A percentile compares a stretch with the other conserved stretches of the same genome.
Evolutionary conservation across 2,888 invertebrate genomes (phyloP).

Genomic region (Nomada hirtipes): DNA sequence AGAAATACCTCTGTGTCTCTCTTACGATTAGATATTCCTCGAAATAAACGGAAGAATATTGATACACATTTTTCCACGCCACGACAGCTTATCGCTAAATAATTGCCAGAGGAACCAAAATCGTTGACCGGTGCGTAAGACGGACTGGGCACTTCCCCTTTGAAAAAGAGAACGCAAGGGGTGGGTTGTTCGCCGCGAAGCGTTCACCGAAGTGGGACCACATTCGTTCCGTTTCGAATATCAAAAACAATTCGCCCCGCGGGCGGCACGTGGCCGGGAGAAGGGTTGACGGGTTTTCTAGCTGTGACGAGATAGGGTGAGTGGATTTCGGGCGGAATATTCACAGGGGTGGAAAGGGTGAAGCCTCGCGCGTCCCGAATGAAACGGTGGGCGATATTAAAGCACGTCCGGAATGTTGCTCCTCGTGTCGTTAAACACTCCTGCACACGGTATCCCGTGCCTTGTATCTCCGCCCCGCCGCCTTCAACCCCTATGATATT

Average conservation of each 20-base stretch:
- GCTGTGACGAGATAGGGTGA: slow-evolving; percentile 43
- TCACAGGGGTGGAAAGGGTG: slow-evolving; percentile 34
- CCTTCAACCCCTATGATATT: slow-evolving; percentile 51
- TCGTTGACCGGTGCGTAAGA: background rate
- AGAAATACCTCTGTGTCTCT: background rate
- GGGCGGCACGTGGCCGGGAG: slow-evolving; percentile 61
- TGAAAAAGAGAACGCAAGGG: slow-evolving; percentile 5
- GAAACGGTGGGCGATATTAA: slow-evolving; percentile 78
- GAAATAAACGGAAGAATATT: slow-evolving; percentile 53
- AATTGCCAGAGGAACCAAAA: background rate
- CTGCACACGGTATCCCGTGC: slow-evolving; percentile 33
- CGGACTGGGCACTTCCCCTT: background rate
- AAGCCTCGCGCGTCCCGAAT: slow-evolving; percentile 54
- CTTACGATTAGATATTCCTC: background rate
- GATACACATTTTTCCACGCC: slow-evolving; percentile 37
- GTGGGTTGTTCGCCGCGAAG: slow-evolving; percentile 44
- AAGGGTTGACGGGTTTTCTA: slow-evolving; percentile 69
- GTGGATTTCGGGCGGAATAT: slow-evolving; percentile 59
- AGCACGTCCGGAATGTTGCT: slow-evolving; percentile 75
- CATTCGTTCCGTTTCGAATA: slow-evolving; percentile 78
- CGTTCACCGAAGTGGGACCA: slow-evolving; percentile 62
- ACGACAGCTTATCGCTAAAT: background rate
- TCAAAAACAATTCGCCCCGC: slow-evolving; percentile 77
- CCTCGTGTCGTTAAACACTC: slow-evolving; percentile 70
- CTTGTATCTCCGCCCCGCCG: slow-evolving; percentile 29